phyloP scores from a whole-genome alignment of 2,113 vertebrate species.

The Phoenicopterus ruber region DNA sequence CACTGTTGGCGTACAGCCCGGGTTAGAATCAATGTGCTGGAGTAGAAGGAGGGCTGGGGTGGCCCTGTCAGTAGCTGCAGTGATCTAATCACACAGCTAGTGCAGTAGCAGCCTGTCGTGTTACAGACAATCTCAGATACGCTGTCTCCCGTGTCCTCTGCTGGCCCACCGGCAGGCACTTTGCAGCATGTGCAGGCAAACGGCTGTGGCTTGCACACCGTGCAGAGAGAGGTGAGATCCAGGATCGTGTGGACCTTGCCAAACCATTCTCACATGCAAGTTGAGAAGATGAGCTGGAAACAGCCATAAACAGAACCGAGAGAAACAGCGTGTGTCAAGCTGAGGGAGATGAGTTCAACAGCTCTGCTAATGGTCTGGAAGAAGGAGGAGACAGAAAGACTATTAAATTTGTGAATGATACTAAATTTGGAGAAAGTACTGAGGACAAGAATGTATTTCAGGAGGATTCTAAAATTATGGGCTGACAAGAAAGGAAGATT shows the following conservation, averaged over 20 bases:
- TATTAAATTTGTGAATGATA: not conserved
- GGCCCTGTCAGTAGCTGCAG: not conserved
- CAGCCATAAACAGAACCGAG: too few species aligned
- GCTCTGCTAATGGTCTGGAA: not conserved
- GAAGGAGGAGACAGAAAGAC: not conserved
- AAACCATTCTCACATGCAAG: not conserved
- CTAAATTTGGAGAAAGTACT: not conserved
- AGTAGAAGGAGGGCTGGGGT: not conserved
- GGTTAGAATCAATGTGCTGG: not conserved
- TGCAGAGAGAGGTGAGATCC: not conserved
- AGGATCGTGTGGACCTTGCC: rapidly evolving
- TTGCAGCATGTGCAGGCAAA: rapidly evolving
- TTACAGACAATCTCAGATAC: not conserved
- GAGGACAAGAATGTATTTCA: not conserved
- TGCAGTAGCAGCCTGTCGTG: rapidly evolving
- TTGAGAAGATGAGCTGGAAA: not conserved
- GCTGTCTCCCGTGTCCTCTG: rapidly evolving
- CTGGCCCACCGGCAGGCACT: rapidly evolving
- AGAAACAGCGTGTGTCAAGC: rapidly evolving
- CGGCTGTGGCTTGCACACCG: rapidly evolving
- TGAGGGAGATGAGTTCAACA: not conserved
- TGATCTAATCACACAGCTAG: rapidly evolving
- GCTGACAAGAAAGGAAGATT: not conserved
- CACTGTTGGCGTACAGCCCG: rapidly evolving
- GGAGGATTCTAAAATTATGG: not conserved